phyloP scores from a whole-genome alignment of 1,140 invertebrate genomes.

The Dolichoris vasculosae region DNA sequence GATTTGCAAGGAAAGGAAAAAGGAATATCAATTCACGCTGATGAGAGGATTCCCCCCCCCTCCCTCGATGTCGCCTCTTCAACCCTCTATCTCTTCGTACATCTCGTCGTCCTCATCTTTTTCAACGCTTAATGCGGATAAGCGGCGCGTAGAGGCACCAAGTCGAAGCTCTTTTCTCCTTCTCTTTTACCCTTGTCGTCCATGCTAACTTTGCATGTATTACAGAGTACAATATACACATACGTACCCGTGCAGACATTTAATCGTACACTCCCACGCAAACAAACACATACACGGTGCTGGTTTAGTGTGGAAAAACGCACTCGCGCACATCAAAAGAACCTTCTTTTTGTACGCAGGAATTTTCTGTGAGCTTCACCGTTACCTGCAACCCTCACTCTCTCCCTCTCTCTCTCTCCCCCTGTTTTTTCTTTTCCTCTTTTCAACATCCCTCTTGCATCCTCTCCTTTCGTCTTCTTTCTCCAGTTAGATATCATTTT shows the following conservation, averaged over 20 bases:
- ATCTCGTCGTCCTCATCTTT: constrained; percentile 26
- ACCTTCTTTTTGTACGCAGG: constrained; percentile 40
- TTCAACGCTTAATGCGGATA: constrained; percentile 51
- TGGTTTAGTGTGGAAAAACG: constrained; percentile 29
- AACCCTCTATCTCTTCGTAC: not conserved
- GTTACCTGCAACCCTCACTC: not conserved
- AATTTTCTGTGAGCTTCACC: constrained; percentile 29
- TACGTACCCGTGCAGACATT: not conserved
- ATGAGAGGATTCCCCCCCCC: constrained; percentile 41
- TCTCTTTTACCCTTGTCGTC: not conserved
- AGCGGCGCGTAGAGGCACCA: constrained; percentile 40
- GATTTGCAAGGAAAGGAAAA: constrained; percentile 34
- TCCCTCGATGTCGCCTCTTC: not conserved
- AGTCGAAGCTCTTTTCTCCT: constrained; percentile 36
- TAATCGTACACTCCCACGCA: not conserved
- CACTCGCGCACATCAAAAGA: constrained; percentile 47
- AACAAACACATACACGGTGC: not conserved
- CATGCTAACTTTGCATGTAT: not conserved
- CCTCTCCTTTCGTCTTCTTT: not conserved
- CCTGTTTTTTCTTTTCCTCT: not conserved
- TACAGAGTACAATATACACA: not conserved
- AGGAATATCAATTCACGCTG: constrained; percentile 52
- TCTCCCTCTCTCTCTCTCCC: not conserved
- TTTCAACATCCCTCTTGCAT: not conserved
- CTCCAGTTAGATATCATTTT: constrained; percentile 47